Evolutionary conservation across 2,113 vertebrate genomes (phyloP), one percentile per base, ranked within the genome.

Genomic region (Ardeotis arabs): DNA sequence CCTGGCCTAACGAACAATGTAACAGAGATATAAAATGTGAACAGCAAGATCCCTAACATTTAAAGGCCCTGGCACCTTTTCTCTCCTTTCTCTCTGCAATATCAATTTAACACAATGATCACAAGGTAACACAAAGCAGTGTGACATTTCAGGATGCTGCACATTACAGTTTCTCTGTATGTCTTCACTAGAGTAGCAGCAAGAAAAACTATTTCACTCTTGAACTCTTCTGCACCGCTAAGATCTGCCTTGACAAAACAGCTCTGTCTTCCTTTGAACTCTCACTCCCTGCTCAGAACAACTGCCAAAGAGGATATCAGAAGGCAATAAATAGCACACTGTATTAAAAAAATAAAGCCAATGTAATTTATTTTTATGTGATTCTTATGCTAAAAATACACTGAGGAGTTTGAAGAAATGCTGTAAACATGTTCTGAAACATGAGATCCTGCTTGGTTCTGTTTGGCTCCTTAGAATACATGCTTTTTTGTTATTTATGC

Each of bases 401-500:
- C 27, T 45, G 7, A 63, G 6, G 18, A 55, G 7, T 28, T 45
- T 81, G 41, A 85, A 70, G 45, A 70, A 72, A 50, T 29, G 19
- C 59, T 60, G 24, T n/a, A 27, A 72, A 82, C 3, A 11, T 17
- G 3, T 66, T 66, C 59, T 80, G 18, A 89, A 89, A 33, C 1
- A 1, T 3, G 8, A 74, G 28, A 49, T 45, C 22, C n/a, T 79
- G 11, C 29, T 44, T 56, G 23, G 29, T 7, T 18, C 23, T 44
- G 4, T 41, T 37, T 21, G 10, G 13, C 12, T 68, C 20, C 62
- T 73, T 29, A 64, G 16, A 73, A 72, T 33, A 59, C 3, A 21
- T 10, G 8, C 0, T 2, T 6, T 24, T 37, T 52, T 88, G 22
- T 20, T 66, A 28, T 33, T 78, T 62, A n/a, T 50, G 0, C 1